Base-by-base conservation (phyloP, 2,888 invertebrate genomes). In the Tridacna gigas region DNA sequence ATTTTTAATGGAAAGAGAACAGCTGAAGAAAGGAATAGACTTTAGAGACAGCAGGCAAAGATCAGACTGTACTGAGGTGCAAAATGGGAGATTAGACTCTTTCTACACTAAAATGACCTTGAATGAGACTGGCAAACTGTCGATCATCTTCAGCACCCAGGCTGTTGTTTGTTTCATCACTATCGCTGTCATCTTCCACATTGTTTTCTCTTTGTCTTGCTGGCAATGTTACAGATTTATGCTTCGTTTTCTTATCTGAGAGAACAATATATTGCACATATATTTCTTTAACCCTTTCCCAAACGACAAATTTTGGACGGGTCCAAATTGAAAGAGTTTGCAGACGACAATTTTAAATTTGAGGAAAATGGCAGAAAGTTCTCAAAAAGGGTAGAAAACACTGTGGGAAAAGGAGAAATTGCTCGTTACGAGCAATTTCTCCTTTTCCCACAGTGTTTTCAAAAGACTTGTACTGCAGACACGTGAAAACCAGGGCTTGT, bases 71-170 rank as follows among this genome's bases (percentile, higher is more conserved):
- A n/a, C n/a, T n/a, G n/a, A 37, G 37, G 37, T 37, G 37, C 37
- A 37, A 37, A 37, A 37, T 7, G 7, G 7, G 37, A 65, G 22
- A 22, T 65, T 25, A 18, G 22, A 65, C 22, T 61, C 28, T 56
- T 56, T 56, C 4, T 56, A n/a, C n/a, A n/a, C 12, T n/a, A 61
- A 9, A 20, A 67, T 69, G 25, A 86, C 86, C 84, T 77, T 63
- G 82, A 60, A 87, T 81, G 45, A 80, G 82, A 51, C 71, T 85
- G 22, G 87, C 91, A 90, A 91, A 91, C 66, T 89, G 89, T 48
- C 84, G 86, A 82, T 91, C 91, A 77, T 91, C 86, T 61, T 89
- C 90, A 26, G 79, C 80, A 5, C 86, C 82, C 5, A 84, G 85
- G 61, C 88, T 89, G 61, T 86, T 82, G 47, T 77, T 88, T 9